Evolutionary conservation across 2,113 vertebrate species (phyloP).

Genomic region (Pycnonotus jocosus): DNA sequence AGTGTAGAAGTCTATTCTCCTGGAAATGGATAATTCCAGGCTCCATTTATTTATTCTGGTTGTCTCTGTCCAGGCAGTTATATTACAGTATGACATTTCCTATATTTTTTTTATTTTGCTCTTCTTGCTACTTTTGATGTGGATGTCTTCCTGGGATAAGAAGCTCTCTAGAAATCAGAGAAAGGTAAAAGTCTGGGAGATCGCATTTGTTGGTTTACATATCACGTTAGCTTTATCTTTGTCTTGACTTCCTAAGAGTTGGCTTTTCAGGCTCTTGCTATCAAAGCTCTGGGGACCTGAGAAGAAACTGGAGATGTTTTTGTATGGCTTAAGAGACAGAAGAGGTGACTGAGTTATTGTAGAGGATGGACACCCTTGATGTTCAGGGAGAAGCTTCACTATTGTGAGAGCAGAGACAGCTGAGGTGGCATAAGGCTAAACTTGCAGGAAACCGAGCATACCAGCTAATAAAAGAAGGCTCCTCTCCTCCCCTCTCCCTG

Average conservation of each 20-base stretch:
- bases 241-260: background rate
- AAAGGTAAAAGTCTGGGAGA: background rate
- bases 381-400: background rate
- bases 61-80: background rate
- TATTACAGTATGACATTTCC: background rate
- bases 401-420: background rate
- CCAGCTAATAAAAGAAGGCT: background rate
- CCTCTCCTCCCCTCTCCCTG: background rate
- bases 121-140: background rate
- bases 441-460: background rate
- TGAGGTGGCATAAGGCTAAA: background rate
- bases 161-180: background rate
- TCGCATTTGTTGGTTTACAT: background rate
- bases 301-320: background rate
- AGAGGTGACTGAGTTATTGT: background rate
- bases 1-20: background rate
- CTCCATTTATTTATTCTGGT: background rate
- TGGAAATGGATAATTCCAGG: background rate
- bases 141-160: background rate
- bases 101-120: background rate
- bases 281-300: background rate
- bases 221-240: background rate
- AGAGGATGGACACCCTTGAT: background rate
- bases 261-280: background rate
- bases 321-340: background rate